A percentile compares a stretch with the other conserved stretches of the same genome.
Conservation (phyloP, 2,888 invertebrate genomes). For the Sphecodes monilicornis region DNA sequence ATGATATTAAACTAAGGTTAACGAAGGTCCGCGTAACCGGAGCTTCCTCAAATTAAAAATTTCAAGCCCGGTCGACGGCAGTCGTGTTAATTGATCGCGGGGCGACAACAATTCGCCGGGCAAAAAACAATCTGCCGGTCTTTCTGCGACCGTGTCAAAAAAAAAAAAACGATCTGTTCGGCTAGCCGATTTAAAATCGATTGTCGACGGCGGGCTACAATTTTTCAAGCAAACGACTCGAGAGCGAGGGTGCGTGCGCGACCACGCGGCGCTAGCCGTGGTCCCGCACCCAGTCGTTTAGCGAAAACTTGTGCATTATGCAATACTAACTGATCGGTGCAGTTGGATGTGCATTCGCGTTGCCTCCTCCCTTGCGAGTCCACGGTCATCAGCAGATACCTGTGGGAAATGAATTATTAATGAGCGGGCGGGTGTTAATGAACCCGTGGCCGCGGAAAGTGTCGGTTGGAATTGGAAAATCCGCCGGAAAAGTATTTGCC, state of each 20-base stretch:
- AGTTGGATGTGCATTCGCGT: slow-evolving; percentile 80
- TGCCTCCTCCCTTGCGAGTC: slow-evolving; percentile 70
- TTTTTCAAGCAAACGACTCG: slow-evolving; percentile 14
- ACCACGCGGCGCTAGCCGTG: not conserved
- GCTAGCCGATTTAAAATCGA: not conserved
- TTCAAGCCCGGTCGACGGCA: not conserved
- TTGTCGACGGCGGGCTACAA: not conserved
- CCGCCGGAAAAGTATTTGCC: slow-evolving; percentile 22
- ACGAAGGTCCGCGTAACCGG: not conserved
- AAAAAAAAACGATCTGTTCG: not conserved
- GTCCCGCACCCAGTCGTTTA: not conserved
- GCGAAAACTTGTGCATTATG: slow-evolving; percentile 26
- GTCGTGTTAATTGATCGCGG: slow-evolving; percentile 2
- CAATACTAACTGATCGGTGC: slow-evolving; percentile 77
- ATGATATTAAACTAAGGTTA: not conserved
- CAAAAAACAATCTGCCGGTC: not conserved
- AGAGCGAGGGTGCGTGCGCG: not conserved
- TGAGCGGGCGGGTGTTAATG: slow-evolving; percentile 37
- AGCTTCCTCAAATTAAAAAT: not conserved
- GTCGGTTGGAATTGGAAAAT: slow-evolving; percentile 40
- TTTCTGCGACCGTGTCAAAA: not conserved
- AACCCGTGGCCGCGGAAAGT: slow-evolving; percentile 34
- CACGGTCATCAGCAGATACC: slow-evolving; percentile 71
- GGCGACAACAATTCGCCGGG: not conserved
- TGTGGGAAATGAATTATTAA: slow-evolving; percentile 63